These are phyloP conservation scores for Cephus rjabovi DNA, from an alignment of 2,888 invertebrate species.

Conservation along the genomic window DNA sequence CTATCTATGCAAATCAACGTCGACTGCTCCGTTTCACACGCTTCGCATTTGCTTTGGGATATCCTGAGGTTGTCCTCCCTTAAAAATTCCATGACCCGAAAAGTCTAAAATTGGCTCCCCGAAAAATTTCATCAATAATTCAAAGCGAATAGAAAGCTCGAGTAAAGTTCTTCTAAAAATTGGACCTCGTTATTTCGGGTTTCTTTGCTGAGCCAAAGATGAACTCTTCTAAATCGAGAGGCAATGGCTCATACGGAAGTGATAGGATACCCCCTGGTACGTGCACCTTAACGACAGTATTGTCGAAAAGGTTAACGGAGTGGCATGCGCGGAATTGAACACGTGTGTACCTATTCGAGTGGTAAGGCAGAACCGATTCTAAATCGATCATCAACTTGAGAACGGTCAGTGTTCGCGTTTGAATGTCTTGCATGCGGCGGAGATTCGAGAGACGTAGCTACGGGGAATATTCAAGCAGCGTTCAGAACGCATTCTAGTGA, in stretches of 20 bases:
- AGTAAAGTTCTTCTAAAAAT: background rate
- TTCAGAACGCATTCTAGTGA: background rate
- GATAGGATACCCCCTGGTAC: background rate
- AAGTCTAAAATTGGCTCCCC: background rate
- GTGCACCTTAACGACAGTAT: background rate
- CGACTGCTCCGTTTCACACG: background rate
- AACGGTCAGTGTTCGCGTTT: constrained; percentile 3
- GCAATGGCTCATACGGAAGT: background rate
- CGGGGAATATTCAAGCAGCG: background rate
- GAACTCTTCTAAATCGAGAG: background rate
- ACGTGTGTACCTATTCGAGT: background rate
- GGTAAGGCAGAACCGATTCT: background rate
- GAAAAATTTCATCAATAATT: background rate
- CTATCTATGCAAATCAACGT: background rate
- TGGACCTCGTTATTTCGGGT: background rate
- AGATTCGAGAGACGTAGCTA: background rate
- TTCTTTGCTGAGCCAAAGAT: background rate
- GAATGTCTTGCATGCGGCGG: constrained; percentile 1
- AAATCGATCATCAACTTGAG: constrained; percentile 8
- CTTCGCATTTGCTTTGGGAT: background rate
- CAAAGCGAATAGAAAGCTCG: background rate
- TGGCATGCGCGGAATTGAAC: constrained; percentile 2
- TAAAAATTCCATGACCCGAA: background rate
- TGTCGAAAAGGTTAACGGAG: background rate
- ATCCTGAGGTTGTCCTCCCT: background rate